Conservation (phyloP, 2,113 vertebrate species). For the Bagarius yarrelli region DNA sequence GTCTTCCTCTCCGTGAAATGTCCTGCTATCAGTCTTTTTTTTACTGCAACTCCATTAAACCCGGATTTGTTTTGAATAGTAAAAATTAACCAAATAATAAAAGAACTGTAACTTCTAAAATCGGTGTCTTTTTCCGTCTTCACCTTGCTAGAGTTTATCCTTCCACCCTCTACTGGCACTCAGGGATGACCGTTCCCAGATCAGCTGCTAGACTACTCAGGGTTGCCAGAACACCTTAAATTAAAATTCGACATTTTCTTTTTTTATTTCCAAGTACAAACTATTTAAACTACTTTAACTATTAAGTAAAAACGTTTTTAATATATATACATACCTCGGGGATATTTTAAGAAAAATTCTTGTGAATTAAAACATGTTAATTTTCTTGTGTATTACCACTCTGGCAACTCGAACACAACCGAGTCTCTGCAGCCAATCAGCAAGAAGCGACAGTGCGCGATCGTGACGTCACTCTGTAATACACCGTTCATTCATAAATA, state of each 20-base stretch:
- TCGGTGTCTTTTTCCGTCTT: background rate
- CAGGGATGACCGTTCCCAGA: conserved; percentile 33
- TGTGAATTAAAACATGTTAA: background rate
- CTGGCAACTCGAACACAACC: background rate
- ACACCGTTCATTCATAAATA: background rate
- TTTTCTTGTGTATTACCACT: background rate
- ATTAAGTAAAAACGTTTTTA: no score
- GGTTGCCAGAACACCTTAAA: background rate
- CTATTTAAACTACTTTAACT: no score
- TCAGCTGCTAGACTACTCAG: conserved; percentile 13
- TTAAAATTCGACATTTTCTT: background rate
- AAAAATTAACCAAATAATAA: background rate
- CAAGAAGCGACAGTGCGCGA: background rate
- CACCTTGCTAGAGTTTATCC: conserved; percentile 11
- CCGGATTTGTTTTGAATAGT: background rate
- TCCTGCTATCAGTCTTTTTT: background rate
- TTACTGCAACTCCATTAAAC: conserved; percentile 11
- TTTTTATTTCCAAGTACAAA: no score
- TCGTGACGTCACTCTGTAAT: no score
- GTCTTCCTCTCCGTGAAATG: background rate
- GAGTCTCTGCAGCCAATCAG: background rate
- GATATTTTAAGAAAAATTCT: background rate
- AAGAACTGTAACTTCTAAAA: background rate
- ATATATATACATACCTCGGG: no score
- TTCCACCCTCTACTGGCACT: conserved; percentile 19